phyloP scores from a whole-genome alignment of 2,797 vertebrate species.

The Streptopelia turtur region DNA sequence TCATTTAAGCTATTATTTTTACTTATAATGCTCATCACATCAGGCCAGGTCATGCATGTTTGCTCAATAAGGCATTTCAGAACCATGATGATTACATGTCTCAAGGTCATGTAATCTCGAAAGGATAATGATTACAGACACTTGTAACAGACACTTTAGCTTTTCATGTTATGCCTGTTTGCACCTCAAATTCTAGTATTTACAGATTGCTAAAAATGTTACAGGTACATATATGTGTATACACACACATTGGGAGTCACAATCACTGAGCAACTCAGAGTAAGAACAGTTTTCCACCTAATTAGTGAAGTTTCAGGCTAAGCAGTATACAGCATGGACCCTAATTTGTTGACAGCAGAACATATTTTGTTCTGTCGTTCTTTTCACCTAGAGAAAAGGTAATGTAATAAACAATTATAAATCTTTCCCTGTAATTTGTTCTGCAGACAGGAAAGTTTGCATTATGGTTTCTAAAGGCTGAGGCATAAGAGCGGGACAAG shows the following conservation, averaged over 20 bases:
- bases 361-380: not conserved
- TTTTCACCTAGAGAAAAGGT: not conserved
- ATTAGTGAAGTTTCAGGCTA: not conserved
- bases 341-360: not conserved
- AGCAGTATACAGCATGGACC: not conserved
- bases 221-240: not conserved
- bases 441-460: not conserved
- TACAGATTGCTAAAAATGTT: not conserved
- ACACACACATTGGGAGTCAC: not conserved
- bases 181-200: not conserved
- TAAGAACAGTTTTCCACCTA: not conserved
- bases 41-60: not conserved
- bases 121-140: not conserved
- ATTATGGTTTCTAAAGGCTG: not conserved
- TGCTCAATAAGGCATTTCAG: not conserved
- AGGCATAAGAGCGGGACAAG: not conserved
- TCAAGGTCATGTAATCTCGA: not conserved
- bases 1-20: not conserved
- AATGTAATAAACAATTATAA: not conserved
- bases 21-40: not conserved
- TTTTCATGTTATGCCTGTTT: not conserved
- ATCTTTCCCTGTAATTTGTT: not conserved
- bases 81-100: not conserved
- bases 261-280: not conserved
- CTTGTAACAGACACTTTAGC: not conserved